Conservation (phyloP, 2,888 invertebrate genomes). For the Cerastis rubricosa region DNA sequence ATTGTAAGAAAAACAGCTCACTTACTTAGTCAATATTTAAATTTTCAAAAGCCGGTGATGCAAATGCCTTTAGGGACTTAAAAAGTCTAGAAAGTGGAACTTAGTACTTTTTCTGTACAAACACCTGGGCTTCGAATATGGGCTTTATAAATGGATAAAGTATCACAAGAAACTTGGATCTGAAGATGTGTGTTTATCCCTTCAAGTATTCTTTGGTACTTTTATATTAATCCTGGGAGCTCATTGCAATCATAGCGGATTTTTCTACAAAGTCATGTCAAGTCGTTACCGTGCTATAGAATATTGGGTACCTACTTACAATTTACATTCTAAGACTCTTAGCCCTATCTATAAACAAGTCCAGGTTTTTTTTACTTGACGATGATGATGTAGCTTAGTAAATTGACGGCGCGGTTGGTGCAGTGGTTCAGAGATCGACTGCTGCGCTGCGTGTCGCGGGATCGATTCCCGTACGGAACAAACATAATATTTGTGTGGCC, state of each 20-base stretch:
- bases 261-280: background rate
- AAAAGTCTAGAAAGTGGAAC: conserved; percentile 42
- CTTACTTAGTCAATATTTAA: background rate
- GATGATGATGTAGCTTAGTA: no score
- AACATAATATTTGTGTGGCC: no score
- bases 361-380: no score
- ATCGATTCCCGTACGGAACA: no score
- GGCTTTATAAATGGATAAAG: conserved; percentile 32
- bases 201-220: background rate
- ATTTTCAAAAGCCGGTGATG: conserved; percentile 1
- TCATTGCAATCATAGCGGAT: background rate
- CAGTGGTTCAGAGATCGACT: no score
- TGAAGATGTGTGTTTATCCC: conserved; percentile 10
- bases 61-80: conserved; percentile 12
- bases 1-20: background rate
- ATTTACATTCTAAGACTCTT: no score
- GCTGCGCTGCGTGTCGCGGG: no score
- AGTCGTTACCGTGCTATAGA: background rate
- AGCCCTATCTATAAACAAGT: no score
- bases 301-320: background rate
- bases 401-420: no score
- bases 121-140: conserved; percentile 30
- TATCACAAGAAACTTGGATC: conserved; percentile 4
- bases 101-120: conserved; percentile 19
- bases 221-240: background rate